Conservation (phyloP, 1,140 invertebrate genomes). For the Aphelinus certus region DNA sequence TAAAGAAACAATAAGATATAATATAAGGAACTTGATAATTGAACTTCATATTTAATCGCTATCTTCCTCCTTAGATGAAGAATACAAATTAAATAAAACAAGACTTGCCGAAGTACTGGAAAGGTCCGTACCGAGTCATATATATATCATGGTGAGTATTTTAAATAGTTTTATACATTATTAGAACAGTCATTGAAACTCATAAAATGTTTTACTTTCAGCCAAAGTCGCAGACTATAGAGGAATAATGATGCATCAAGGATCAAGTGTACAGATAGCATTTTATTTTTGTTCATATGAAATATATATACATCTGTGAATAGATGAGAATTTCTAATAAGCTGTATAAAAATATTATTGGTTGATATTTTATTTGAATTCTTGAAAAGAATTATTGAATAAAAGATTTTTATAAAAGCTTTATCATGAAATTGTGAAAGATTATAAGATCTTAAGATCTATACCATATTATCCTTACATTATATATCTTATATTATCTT, state of each 20-base stretch:
- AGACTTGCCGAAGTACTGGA: constrained; percentile 67
- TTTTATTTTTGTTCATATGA: constrained; percentile 34
- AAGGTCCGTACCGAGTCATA: constrained; percentile 70
- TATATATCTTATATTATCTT: too few species aligned
- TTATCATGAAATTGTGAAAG: too few species aligned
- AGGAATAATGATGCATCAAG: constrained; percentile 42
- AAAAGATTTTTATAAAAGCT: constrained; percentile 1
- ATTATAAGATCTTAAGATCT: too few species aligned
- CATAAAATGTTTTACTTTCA: constrained; percentile 44
- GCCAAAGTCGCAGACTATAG: constrained; percentile 55
- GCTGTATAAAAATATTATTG: constrained; percentile 31
- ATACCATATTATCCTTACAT: too few species aligned
- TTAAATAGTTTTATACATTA: constrained; percentile 9
- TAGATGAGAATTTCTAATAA: constrained; percentile 27
- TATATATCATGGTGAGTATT: constrained; percentile 70
- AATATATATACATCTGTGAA: constrained; percentile 23
- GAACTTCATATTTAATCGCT: constrained; percentile 18
- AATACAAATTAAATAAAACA: constrained; percentile 57
- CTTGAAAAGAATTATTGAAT: neutral
- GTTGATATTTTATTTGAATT: constrained; percentile 19
- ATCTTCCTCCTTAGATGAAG: constrained; percentile 52
- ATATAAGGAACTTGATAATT: constrained; percentile 12
- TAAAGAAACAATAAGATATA: constrained; percentile 44
- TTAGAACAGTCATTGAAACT: constrained; percentile 40
- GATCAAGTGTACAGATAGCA: constrained; percentile 1